A percentile compares a stretch with the other conserved stretches of the same genome.
Evolutionary conservation across 2,797 vertebrate species (phyloP).

Genomic region (Telmatherina bonti): DNA sequence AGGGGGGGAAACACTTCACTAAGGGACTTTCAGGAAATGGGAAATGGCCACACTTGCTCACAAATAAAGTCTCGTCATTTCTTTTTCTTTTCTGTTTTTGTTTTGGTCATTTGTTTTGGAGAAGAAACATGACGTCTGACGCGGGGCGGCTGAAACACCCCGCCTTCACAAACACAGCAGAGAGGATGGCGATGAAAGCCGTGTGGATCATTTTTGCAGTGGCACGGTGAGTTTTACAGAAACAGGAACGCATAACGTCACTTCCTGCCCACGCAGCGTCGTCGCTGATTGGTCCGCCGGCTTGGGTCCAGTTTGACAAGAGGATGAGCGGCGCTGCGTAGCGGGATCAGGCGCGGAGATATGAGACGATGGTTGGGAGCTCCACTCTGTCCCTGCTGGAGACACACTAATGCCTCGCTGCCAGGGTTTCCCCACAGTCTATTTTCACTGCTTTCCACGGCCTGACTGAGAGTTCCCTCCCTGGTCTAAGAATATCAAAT

Average conservation of each 20-base stretch:
- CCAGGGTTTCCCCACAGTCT: constrained; percentile 1
- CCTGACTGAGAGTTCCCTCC: no score
- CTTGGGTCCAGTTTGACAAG: constrained; percentile 57
- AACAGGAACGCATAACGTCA: constrained; percentile 80
- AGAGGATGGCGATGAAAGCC: constrained; percentile 38
- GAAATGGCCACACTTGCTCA: constrained; percentile 34
- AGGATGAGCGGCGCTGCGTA: constrained; percentile 44
- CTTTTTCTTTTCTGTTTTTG: constrained; percentile 1
- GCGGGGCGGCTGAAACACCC: constrained; percentile 26
- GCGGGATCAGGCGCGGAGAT: constrained; percentile 40
- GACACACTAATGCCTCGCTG: constrained; percentile 13
- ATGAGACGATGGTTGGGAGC: constrained; percentile 56
- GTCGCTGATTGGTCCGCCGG: constrained; percentile 75
- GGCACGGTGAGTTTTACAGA: constrained; percentile 71
- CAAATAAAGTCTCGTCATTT: constrained; percentile 20
- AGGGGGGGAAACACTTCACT: constrained; percentile 33
- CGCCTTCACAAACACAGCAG: constrained; percentile 38
- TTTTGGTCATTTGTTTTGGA: constrained; percentile 24
- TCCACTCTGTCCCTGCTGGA: constrained; percentile 10
- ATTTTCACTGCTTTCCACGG: no score
- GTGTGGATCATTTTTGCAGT: constrained; percentile 67
- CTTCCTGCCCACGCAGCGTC: constrained; percentile 79
- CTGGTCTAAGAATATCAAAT: no score
- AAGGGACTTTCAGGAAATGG: constrained; percentile 36
- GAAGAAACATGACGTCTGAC: constrained; percentile 28